These are phyloP conservation scores for Onchidella celtica DNA, from an alignment of 2,888 invertebrate species.

Conservation along the genomic window DNA sequence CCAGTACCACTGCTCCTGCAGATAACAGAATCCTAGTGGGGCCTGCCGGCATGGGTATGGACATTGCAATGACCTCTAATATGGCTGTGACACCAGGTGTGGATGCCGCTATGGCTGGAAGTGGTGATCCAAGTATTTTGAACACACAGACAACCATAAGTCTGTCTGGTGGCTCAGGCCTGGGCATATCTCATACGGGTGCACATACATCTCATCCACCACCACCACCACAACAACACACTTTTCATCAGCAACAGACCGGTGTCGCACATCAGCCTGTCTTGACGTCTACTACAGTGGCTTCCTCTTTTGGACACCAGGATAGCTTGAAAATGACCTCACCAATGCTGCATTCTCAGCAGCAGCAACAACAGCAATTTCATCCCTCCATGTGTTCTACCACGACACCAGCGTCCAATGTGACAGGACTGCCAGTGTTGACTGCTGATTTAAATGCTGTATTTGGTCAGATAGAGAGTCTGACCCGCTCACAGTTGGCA, in stretches of 20 bases:
- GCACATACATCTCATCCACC: slow-evolving; percentile 16
- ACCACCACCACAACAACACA: slow-evolving; percentile 25
- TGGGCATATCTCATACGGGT: slow-evolving; percentile 6
- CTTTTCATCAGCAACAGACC: slow-evolving; percentile 17
- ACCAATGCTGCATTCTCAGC: slow-evolving; percentile 2
- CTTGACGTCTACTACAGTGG: not conserved
- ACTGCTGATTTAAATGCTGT: slow-evolving; percentile 46
- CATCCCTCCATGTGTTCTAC: not conserved
- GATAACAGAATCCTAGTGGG: not conserved
- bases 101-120: not conserved
- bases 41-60: slow-evolving; percentile 14
- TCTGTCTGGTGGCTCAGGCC: not conserved
- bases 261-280: slow-evolving; percentile 9
- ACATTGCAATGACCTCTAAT: slow-evolving; percentile 27
- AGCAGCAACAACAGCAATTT: not conserved
- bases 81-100: not conserved
- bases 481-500: slow-evolving; percentile 36
- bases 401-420: not conserved
- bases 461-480: slow-evolving; percentile 38
- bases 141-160: slow-evolving; percentile 15
- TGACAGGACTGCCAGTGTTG: slow-evolving; percentile 28
- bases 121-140: slow-evolving; percentile 11
- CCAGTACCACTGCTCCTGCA: slow-evolving; percentile 20
- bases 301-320: not conserved
- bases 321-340: slow-evolving; percentile 27